Conservation (phyloP, 35 echinoderm and acorn worm genomes). For the Ophiothrix spiculata region DNA sequence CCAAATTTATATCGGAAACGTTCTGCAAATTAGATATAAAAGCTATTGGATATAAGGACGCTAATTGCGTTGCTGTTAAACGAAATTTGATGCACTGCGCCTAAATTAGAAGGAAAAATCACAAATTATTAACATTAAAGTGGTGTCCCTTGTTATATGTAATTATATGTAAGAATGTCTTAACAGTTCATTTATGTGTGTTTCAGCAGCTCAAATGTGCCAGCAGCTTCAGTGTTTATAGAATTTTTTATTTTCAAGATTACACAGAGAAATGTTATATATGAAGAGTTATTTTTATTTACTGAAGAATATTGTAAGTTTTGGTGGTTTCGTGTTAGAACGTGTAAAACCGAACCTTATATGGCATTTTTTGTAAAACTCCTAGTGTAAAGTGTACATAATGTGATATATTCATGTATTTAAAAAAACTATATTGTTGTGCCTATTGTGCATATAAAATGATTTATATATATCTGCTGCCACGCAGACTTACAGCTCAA, state of each 20-base stretch:
- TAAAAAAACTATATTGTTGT: not conserved
- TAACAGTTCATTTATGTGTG: not conserved
- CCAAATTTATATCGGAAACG: too few species aligned
- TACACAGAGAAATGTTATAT: slow-evolving; percentile 11
- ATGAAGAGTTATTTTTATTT: slow-evolving; percentile 14
- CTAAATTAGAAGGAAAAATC: too few species aligned
- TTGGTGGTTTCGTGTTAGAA: slow-evolving; percentile 4
- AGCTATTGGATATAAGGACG: too few species aligned
- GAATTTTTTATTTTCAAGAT: slow-evolving; percentile 3
- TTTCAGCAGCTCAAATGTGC: not conserved
- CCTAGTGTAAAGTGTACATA: slow-evolving; percentile 7
- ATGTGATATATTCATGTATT: slow-evolving; percentile 13
- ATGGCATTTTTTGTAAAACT: slow-evolving; percentile 12
- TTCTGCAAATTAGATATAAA: too few species aligned
- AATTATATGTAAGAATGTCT: too few species aligned
- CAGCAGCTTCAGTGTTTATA: slow-evolving; percentile 4
- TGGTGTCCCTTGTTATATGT: too few species aligned
- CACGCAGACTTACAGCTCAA: not conserved
- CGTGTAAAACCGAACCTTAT: slow-evolving; percentile 6
- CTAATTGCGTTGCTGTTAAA: too few species aligned
- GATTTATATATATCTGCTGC: not conserved
- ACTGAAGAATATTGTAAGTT: slow-evolving; percentile 5
- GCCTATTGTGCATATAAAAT: slow-evolving; percentile 5
- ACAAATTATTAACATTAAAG: not conserved
- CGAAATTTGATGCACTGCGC: too few species aligned